Base-by-base conservation (phyloP, 2,113 vertebrate species). In the Origma solitaria region DNA sequence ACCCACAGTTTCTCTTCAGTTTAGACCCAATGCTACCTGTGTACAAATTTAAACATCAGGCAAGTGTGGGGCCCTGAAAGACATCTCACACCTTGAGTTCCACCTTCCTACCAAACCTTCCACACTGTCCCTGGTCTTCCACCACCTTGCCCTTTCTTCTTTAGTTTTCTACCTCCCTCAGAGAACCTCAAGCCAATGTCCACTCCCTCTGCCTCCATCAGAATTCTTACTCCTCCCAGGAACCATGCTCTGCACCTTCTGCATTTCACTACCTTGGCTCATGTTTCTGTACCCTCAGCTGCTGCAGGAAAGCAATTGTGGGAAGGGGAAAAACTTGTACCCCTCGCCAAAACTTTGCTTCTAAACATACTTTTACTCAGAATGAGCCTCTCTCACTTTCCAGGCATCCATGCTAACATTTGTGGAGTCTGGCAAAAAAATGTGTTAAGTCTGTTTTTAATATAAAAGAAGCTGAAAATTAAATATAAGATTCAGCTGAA, bases 381-480 rank as follows among this genome's bases (percentile, higher is more conserved):
- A 92, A 65, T 33, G 6, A 87, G 18, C 13, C 19, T 75, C n/a
- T 54, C 88, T 33, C 22, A 8, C 68, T 81, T 91, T 78, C 27
- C 82, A 90, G 66, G 11, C 31, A 50, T 77, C 82, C 73, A 15
- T 60, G 40, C 22, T 75, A 75, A 75, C 44, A 13, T 79, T 62
- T 23, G 10, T 35, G 47, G 61, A n/a, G 14, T 24, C 40, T 76
- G 78, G 15, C 25, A 22, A 62, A 40, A 60, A 66, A 31, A 50
- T 28, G n/a, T 61, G 17, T 14, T 22, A 44, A 90, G 6, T n/a
- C 85, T 93, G 42, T 50, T 80, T 69, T 21, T 75, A 68, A 86
- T 82, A 91, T 21, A 68, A 89, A 94, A 37, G 14, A 62, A 73
- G 27, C 33, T 86, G 71, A 86, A 86, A 86, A 88, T 54, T 3